Evolutionary conservation across 2,888 invertebrate species (phyloP).

Genomic region (Apeira syringaria): DNA sequence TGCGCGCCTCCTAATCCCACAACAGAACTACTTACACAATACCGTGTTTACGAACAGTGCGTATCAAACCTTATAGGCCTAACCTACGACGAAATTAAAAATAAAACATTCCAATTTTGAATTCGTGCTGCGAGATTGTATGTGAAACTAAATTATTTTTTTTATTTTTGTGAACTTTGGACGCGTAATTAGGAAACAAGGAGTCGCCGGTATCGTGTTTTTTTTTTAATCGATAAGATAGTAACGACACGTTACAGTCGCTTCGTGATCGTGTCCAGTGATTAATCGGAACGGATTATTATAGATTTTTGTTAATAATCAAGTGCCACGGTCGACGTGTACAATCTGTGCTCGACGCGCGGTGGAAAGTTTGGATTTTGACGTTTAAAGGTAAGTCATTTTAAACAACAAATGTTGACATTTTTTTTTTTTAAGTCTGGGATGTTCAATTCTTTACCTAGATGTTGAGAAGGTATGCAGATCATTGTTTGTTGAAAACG

Average conservation of each 20-base stretch:
- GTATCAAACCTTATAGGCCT: constrained; percentile 39
- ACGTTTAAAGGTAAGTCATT: constrained; percentile 57
- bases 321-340: constrained; percentile 40
- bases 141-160: constrained; percentile 13
- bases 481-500: no score
- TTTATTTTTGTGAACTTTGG: constrained; percentile 35
- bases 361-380: constrained; percentile 65
- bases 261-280: constrained; percentile 66
- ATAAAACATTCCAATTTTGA: constrained; percentile 8
- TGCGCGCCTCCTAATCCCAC: constrained; percentile 33
- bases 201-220: constrained; percentile 34
- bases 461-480: no score
- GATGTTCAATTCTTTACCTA: no score
- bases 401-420: no score
- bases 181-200: constrained; percentile 45
- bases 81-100: constrained; percentile 42
- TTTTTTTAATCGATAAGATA: constrained; percentile 61
- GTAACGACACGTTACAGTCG: constrained; percentile 39
- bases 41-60: constrained; percentile 33
- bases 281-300: constrained; percentile 52
- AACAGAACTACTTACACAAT: constrained; percentile 23
- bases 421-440: no score
- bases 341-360: constrained; percentile 13
- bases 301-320: constrained; percentile 50
- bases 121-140: constrained; percentile 2